Base-by-base conservation (phyloP, 2,888 invertebrate genomes). In the Tetramorium bicarinatum region DNA sequence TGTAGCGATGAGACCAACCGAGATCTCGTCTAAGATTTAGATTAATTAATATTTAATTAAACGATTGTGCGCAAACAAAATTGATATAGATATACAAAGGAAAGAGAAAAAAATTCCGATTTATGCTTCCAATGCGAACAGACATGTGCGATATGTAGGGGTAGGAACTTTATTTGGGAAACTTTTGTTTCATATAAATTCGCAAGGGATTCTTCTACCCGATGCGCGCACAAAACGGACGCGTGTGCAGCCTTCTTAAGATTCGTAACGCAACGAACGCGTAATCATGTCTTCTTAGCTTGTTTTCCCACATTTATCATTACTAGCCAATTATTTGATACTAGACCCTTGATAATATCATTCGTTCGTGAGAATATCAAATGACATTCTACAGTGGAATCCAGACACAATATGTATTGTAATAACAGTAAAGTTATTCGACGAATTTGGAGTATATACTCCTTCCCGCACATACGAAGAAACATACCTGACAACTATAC, bases 41-140 rank as follows among this genome's bases (percentile, higher is more conserved):
- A 34, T 38, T 38, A 76, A 15, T 15, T 34, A 34, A 29, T 15
- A 47, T 75, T 66, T 62, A 25, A 66, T 66, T 62, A 25, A 66
- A 29, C 4, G 18, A 29, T 34, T 25, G 29, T 34, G 44, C 18
- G 25, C n/a, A 29, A 75, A 34, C 3, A 21, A 29, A 56, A 69
- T 77, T 29, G 67, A 76, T 41, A 47, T 52, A 77, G 29, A 41
- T 61, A 13, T 62, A 34, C 62, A 41, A 34, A 61, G 44, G 41
- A 49, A 62, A 49, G 52, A 18, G 11, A 49, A 71, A 13, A 15
- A 18, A 61, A 76, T 77, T 84, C 82, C 74, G 83, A 75, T 52
- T 76, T 76, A 87, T 87, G 90, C 90, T 90, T 90, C 88, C 87
- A 88, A 75, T 82, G 75, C 29, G 67, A 83, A 84, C 21, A 81